Base-by-base conservation (phyloP, 2,113 vertebrate species). In the Todiramphus chloris region DNA sequence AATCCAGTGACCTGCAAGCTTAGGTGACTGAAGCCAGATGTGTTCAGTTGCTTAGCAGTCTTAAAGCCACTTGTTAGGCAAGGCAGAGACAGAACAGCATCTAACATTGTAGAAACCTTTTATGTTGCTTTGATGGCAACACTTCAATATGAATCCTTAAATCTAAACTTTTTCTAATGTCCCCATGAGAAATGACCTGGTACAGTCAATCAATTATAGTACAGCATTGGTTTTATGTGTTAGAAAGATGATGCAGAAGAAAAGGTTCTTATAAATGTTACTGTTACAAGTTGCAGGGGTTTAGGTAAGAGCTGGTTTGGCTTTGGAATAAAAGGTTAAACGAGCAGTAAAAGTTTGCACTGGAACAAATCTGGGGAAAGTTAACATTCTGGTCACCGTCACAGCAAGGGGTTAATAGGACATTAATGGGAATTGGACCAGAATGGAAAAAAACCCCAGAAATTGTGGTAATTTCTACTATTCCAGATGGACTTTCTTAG, bases 21-120 rank as follows among this genome's bases (percentile, higher is more conserved):
- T 92, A 95, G 92, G 92, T 95, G 96, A 95, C 96, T 92, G 96
- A 94, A 95, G 94, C 96, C 96, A 96, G 95, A 97, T 97, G 95
- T 94, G 81, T 59, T 87, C 94, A 95, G 95, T 83, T 96, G 86
- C 80, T 94, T 24, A 50, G 58, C 58, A 76, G 94, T 66, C 89
- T 87, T 87, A 91, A 50, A 91, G 70, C 10, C 93, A 91, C 91
- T 96, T 97, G 67, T 69, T 94, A 73, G 50, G 53, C 66, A 75
- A 79, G 69, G 51, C 74, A 87, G 62, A 72, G 53, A 77, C 74
- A 94, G 89, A 64, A 18, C 46, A 66, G 74, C 48, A 79, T 91
- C 83, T 73, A 69, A 84, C 53, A 79, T 15, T 44, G 66, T 69
- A 89, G 74, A 66, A 89, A 68, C 16, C 76, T 94, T 95, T 94